Percentiles rank a stretch among this genome's conserved stretches.
Evolutionary conservation across 2,113 vertebrate species (phyloP).

Genomic region (Sceloporus undulatus): DNA sequence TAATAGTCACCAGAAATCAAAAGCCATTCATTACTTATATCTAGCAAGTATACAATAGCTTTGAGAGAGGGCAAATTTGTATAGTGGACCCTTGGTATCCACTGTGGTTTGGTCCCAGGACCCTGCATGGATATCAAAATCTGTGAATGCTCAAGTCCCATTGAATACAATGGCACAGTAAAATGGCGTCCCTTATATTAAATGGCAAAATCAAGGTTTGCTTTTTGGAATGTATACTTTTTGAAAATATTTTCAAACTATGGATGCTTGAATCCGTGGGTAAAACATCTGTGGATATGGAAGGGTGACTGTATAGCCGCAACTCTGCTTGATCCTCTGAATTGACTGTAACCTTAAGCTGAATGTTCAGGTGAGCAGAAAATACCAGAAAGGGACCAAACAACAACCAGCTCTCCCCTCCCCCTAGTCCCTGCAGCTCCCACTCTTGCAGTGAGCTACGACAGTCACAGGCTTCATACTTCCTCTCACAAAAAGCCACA

Average conservation of each 20-base stretch:
- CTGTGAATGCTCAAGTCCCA: too few species aligned
- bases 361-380: not conserved
- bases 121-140: too few species aligned
- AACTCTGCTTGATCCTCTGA: not conserved
- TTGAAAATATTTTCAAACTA: too few species aligned
- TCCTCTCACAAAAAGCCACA: conserved; percentile 72
- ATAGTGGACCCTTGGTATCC: not conserved
- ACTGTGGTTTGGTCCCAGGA: too few species aligned
- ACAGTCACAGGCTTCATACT: conserved; percentile 45
- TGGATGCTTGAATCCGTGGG: too few species aligned
- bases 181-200: too few species aligned
- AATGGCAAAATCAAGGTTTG: too few species aligned
- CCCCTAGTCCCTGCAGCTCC: not conserved
- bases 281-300: too few species aligned
- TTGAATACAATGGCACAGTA: too few species aligned
- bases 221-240: too few species aligned
- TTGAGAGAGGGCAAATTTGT: not conserved
- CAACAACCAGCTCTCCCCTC: not conserved
- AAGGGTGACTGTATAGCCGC: not conserved
- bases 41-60: not conserved
- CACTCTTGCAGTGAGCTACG: conserved; percentile 10
- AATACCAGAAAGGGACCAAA: not conserved
- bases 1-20: not conserved
- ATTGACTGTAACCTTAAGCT: not conserved
- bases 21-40: not conserved